Percentiles rank a stretch among this genome's conserved stretches.
Evolutionary conservation across 2,888 invertebrate genomes (phyloP).

Genomic region (Drosophila yooni): DNA sequence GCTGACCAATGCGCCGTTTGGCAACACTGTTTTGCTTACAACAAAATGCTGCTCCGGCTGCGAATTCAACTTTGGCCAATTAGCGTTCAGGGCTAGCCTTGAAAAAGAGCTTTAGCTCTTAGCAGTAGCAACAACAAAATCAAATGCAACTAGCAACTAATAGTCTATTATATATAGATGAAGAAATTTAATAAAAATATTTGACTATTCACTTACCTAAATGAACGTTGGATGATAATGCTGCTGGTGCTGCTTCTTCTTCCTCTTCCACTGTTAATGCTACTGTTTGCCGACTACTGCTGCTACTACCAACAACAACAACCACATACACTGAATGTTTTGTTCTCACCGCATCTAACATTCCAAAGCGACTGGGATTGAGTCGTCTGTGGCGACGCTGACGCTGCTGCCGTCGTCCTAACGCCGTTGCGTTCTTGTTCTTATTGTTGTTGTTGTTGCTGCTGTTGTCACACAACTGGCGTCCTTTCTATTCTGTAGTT

Average conservation of each 20-base stretch:
- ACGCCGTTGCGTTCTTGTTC: conserved; percentile 27
- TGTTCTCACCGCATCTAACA: conserved; percentile 85
- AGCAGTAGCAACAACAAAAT: conserved; percentile 6
- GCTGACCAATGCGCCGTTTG: conserved; percentile 54
- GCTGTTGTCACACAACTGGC: conserved; percentile 32
- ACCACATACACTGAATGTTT: conserved; percentile 83
- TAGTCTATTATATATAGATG: neutral
- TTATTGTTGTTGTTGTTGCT: conserved; percentile 15
- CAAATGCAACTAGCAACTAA: neutral
- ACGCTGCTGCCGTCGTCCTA: conserved; percentile 54
- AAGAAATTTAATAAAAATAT: conserved; percentile 3
- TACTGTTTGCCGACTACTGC: conserved; percentile 72
- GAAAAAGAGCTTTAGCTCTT: conserved; percentile 30
- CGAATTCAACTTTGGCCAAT: conserved; percentile 45
- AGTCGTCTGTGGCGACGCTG: conserved; percentile 52
- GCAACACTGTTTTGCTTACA: conserved; percentile 65
- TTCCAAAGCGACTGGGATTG: conserved; percentile 82
- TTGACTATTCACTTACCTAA: conserved; percentile 62
- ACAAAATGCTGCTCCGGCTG: conserved; percentile 35
- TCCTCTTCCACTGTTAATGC: conserved; percentile 66
- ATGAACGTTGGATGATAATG: conserved; percentile 75
- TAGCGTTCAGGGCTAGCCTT: conserved; percentile 48
- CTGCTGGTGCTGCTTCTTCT: conserved; percentile 61
- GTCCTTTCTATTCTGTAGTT: conserved; percentile 10
- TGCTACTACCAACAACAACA: conserved; percentile 77